These are phyloP conservation scores for Hylaea fasciaria DNA, from an alignment of 2,888 invertebrate genomes.

Conservation along the genomic window DNA sequence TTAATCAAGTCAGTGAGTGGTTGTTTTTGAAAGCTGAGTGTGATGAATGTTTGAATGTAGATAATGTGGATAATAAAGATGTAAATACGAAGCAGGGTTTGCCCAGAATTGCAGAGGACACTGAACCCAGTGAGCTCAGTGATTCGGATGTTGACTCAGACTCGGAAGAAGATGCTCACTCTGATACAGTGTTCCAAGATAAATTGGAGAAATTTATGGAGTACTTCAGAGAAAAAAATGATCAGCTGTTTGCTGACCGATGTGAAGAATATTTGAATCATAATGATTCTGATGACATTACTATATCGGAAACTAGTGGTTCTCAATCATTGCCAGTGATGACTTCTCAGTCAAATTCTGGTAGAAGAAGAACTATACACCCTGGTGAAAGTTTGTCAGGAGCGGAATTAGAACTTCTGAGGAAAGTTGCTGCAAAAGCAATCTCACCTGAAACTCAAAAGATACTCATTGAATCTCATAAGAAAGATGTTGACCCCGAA, in stretches of 20 bases:
- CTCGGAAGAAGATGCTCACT: slow-evolving; percentile 84
- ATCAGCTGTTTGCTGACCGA: slow-evolving; percentile 86
- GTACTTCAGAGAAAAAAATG: slow-evolving; percentile 89
- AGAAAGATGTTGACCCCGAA: slow-evolving; percentile 82
- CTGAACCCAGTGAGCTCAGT: slow-evolving; percentile 86
- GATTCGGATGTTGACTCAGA: slow-evolving; percentile 86
- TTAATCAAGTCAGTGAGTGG: slow-evolving; percentile 92
- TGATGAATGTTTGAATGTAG: slow-evolving; percentile 90
- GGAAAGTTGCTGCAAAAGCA: slow-evolving; percentile 85
- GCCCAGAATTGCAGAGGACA: slow-evolving; percentile 81
- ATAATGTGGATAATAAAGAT: slow-evolving; percentile 78
- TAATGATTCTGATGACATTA: slow-evolving; percentile 81
- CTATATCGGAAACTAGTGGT: slow-evolving; percentile 80
- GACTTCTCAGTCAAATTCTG: slow-evolving; percentile 80
- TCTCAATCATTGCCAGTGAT: slow-evolving; percentile 78
- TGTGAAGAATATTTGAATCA: slow-evolving; percentile 86
- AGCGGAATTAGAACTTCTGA: slow-evolving; percentile 84
- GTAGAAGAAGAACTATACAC: slow-evolving; percentile 85
- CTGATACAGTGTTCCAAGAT: slow-evolving; percentile 87
- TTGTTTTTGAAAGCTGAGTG: slow-evolving; percentile 94
- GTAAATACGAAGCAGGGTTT: slow-evolving; percentile 73
- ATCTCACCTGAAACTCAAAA: slow-evolving; percentile 82
- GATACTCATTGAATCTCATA: slow-evolving; percentile 83
- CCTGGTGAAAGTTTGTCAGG: slow-evolving; percentile 86
- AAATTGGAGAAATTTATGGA: slow-evolving; percentile 90